phyloP scores from a whole-genome alignment of 2,888 invertebrate genomes.

The Protonemura montana region DNA sequence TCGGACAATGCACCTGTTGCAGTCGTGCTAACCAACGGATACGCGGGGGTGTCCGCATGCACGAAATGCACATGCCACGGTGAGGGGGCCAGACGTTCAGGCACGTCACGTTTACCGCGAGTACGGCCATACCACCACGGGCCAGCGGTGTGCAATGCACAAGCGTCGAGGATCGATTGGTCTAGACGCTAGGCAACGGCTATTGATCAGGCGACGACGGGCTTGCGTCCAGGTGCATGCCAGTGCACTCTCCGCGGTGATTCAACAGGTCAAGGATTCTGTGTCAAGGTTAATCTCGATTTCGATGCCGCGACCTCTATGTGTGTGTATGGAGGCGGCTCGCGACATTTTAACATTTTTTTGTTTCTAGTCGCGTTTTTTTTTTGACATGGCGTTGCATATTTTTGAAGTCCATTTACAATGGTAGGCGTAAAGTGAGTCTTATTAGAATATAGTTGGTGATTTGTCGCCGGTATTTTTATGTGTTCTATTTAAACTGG shows the following conservation, averaged over 20 bases:
- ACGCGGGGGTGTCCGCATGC: background rate
- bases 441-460: too few relatives aligned
- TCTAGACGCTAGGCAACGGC: constrained; percentile 44
- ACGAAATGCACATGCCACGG: background rate
- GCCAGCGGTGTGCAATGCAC: background rate
- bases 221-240: constrained; percentile 24
- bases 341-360: background rate
- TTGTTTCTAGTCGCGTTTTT: too few relatives aligned
- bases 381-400: background rate
- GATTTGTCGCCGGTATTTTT: too few relatives aligned
- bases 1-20: background rate
- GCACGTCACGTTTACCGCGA: too few relatives aligned
- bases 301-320: background rate
- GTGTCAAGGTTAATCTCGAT: constrained; percentile 32
- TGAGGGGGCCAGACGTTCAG: too few relatives aligned
- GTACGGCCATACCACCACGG: too few relatives aligned
- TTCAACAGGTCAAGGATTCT: constrained; percentile 37
- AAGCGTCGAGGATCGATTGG: constrained; percentile 44
- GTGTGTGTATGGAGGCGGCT: background rate
- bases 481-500: too few relatives aligned
- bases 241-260: constrained; percentile 9
- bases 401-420: too few relatives aligned
- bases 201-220: constrained; percentile 46
- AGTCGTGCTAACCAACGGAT: background rate
- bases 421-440: too few relatives aligned